Evolutionary conservation across 2,888 invertebrate genomes (phyloP).

Genomic region (Cataglyphis cursor): DNA sequence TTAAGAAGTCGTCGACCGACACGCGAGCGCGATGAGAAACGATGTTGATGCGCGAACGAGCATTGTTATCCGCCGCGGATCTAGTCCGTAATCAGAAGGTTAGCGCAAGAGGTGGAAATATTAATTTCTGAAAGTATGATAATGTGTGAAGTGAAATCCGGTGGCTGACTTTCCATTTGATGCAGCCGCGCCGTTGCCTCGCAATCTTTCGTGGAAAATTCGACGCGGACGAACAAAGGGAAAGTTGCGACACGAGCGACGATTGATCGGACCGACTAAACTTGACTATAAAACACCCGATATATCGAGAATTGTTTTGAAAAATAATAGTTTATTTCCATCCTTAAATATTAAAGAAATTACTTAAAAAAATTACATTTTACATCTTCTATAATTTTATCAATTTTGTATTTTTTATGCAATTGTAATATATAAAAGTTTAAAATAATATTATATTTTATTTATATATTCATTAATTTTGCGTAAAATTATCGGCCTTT

Average conservation of each 20-base stretch:
- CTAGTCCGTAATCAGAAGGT: constrained; percentile 23
- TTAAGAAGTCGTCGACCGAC: constrained; percentile 36
- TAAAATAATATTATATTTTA: neutral
- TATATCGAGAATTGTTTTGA: neutral
- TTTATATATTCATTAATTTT: neutral
- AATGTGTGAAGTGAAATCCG: constrained; percentile 44
- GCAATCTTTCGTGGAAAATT: constrained; percentile 1
- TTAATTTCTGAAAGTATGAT: constrained; percentile 51
- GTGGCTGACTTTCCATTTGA: constrained; percentile 30
- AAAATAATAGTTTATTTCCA: neutral
- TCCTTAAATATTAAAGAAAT: neutral
- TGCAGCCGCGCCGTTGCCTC: neutral
- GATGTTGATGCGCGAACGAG: constrained; percentile 19
- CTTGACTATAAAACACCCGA: neutral
- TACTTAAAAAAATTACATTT: neutral
- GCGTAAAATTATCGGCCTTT: neutral
- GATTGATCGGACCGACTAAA: constrained; percentile 1
- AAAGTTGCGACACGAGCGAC: neutral
- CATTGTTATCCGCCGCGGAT: constrained; percentile 29
- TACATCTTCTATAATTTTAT: neutral
- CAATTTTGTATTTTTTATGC: neutral
- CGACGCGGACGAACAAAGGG: neutral
- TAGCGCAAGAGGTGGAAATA: constrained; percentile 14
- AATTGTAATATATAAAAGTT: neutral
- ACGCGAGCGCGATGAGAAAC: constrained; percentile 20